Evolutionary conservation across 2,888 invertebrate species (phyloP).

Genomic region (Digitonthophagus gazella): DNA sequence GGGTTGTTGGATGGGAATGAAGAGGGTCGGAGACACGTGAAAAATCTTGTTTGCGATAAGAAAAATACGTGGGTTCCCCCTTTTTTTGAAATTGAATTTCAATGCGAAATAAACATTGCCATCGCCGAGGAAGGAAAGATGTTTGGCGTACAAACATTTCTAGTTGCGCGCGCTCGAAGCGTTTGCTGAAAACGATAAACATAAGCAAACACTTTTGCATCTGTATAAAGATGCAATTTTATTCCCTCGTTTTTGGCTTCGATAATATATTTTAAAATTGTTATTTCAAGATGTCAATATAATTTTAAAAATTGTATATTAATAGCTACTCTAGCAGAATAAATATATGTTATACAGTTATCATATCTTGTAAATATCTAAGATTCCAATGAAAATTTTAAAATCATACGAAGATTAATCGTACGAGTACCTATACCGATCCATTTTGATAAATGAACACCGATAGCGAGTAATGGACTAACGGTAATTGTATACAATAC

Average conservation of each 20-base stretch:
- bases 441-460: neutral
- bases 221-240: constrained; percentile 6
- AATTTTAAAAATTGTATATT: too few relatives aligned
- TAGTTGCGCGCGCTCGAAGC: neutral
- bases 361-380: neutral
- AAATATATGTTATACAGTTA: too few relatives aligned
- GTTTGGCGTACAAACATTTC: constrained; percentile 23
- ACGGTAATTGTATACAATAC: neutral
- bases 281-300: neutral
- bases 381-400: neutral
- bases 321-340: too few relatives aligned
- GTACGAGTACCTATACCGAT: neutral
- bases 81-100: constrained; percentile 37
- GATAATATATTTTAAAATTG: neutral
- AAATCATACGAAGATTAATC: neutral
- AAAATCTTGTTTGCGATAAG: constrained; percentile 37
- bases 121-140: constrained; percentile 18
- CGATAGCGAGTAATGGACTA: neutral
- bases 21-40: constrained; percentile 26
- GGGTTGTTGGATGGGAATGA: constrained; percentile 5
- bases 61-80: constrained; percentile 28
- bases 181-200: constrained; percentile 12
- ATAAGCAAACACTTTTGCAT: constrained; percentile 17
- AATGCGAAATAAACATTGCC: constrained; percentile 30
- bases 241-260: neutral